Evolutionary conservation across 1,140 invertebrate genomes (phyloP), one percentile per base, ranked within the genome.

Genomic region (Hestina assimilis): DNA sequence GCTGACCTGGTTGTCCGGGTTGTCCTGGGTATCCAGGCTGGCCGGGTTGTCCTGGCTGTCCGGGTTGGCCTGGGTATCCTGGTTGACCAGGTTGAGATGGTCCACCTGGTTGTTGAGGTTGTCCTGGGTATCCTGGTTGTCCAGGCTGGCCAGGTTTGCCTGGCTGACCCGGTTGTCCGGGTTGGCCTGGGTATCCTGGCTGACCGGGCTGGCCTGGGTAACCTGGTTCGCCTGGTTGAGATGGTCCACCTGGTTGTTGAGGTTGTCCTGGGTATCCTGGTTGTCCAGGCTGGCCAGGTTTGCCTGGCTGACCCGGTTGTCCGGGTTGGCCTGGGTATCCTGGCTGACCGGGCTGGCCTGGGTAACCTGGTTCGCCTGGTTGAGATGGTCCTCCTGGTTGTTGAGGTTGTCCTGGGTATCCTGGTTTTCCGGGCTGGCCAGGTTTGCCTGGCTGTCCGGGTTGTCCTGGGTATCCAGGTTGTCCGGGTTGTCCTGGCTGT

Each of bases 71-170:
- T 35, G 62, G 65, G 7, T 57, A 26, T 24, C 59, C 68, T 54
- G 69, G 73, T 47, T 48, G 46, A 6, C 72, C 69, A 35, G 63
- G 43, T 4, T 50, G 15, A 20, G 58, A 68, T 41, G 62, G 72
- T 15, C 64, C 29, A 12, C 64, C 70, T 42, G 77, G 73, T 41
- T 69, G 52, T 21, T 72, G 71, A 5, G 72, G 66, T 21, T 63
- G 54, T 29, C 66, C 60, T 64, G 69, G 62, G 2, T 20, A 11
- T 8, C 31, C 57, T 14, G 43, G 35, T 8, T 11, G 12, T 42
- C 59, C 70, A 40, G 59, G 68, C 11, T 61, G 47, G 21, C 66
- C 69, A 26, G 75, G 72, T 43, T 66, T 33, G 9, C 72, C 69
- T 11, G 71, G 66, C 14, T 60, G 54, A 33, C 69, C 58, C 54